Evolutionary conservation across 2,888 invertebrate genomes (phyloP).

Genomic region (Apeira syringaria): DNA sequence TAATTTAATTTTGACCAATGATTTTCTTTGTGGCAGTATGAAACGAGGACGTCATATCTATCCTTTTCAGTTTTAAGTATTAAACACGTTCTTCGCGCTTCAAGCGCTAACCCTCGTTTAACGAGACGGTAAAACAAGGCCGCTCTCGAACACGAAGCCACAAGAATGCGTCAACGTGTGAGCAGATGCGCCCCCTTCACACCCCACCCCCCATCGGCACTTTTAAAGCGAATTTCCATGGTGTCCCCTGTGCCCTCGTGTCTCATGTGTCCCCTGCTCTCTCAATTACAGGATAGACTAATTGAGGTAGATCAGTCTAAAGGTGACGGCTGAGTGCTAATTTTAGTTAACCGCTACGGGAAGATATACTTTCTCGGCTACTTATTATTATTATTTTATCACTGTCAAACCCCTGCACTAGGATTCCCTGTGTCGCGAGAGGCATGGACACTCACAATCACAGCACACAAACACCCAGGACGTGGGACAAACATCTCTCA

Average conservation of each 20-base stretch:
- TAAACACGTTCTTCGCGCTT: too few relatives aligned
- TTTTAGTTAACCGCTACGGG: not conserved
- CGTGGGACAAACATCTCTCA: too few relatives aligned
- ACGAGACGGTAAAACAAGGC: constrained; percentile 37
- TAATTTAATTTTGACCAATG: too few relatives aligned
- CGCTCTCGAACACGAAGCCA: constrained; percentile 61
- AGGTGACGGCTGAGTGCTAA: constrained; percentile 10
- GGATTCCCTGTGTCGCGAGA: too few relatives aligned
- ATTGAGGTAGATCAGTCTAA: constrained; percentile 26
- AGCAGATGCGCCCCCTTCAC: constrained; percentile 58
- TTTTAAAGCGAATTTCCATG: constrained; percentile 50
- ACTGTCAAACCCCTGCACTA: too few relatives aligned
- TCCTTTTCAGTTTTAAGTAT: too few relatives aligned
- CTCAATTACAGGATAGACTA: constrained; percentile 30
- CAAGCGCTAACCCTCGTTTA: constrained; percentile 17
- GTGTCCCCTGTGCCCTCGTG: constrained; percentile 31
- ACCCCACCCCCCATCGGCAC: constrained; percentile 30
- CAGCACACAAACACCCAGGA: too few relatives aligned
- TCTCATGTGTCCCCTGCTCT: constrained; percentile 15
- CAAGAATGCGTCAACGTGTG: constrained; percentile 76
- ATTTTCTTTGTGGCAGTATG: too few relatives aligned
- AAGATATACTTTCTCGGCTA: too few relatives aligned
- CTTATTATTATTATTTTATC: too few relatives aligned
- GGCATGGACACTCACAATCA: too few relatives aligned
- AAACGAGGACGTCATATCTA: too few relatives aligned